Conservation (phyloP, 2,888 invertebrate genomes). For the Dinocampus coccinellae region DNA sequence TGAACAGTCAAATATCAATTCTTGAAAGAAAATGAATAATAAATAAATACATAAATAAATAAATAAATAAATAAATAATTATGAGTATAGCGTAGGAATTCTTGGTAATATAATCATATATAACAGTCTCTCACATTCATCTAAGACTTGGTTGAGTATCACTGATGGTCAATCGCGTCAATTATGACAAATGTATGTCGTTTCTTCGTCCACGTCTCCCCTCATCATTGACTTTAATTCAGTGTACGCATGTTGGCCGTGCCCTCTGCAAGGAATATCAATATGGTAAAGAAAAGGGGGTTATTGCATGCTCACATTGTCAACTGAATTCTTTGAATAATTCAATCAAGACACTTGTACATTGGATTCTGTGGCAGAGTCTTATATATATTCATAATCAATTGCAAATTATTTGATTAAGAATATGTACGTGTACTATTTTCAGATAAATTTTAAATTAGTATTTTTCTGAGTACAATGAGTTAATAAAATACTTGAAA, state of each 20-base stretch:
- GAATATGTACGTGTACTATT: no score
- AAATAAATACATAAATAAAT: no score
- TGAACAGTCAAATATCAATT: neutral
- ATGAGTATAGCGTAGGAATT: no score
- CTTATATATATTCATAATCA: neutral
- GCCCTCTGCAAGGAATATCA: slow-evolving; percentile 28
- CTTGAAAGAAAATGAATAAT: neutral
- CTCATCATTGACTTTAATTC: neutral
- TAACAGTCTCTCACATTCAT: neutral
- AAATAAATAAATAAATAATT: no score
- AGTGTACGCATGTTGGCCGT: neutral
- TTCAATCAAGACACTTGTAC: slow-evolving; percentile 20
- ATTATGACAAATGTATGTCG: slow-evolving; percentile 63
- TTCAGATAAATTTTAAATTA: neutral
- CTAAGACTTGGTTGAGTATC: slow-evolving; percentile 34
- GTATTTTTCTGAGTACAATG: neutral
- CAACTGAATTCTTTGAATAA: slow-evolving; percentile 33
- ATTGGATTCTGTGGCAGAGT: neutral
- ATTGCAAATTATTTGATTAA: neutral
- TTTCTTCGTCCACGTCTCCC: slow-evolving; percentile 39
- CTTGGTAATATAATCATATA: no score
- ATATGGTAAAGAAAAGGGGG: slow-evolving; percentile 14
- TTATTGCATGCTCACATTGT: neutral
- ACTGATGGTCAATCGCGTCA: slow-evolving; percentile 64
- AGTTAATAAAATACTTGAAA: no score